Percentiles rank a stretch among this genome's conserved stretches.
Evolutionary conservation across 2,888 invertebrate genomes (phyloP).

Genomic region (Metallyticus violacea): DNA sequence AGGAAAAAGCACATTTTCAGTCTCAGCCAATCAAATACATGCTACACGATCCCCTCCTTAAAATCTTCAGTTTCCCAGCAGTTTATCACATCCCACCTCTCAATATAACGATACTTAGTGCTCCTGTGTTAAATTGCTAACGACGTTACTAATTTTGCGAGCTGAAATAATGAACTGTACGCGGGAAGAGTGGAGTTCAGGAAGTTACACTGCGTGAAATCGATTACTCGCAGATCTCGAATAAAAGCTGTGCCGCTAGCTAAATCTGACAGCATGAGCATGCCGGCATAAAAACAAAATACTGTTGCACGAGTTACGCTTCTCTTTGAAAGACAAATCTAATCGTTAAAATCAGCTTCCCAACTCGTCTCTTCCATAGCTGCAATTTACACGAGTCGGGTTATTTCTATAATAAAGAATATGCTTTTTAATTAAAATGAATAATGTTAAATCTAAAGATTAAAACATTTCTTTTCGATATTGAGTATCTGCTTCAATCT

Average conservation of each 20-base stretch:
- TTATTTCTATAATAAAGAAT: neutral
- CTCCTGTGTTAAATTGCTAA: neutral
- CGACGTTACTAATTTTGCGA: neutral
- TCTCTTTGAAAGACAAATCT: neutral
- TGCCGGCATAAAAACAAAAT: neutral
- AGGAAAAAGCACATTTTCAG: too few relatives aligned
- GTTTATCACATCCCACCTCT: neutral
- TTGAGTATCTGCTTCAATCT: too few relatives aligned
- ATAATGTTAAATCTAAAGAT: neutral
- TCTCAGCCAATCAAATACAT: too few relatives aligned
- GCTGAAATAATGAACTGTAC: neutral
- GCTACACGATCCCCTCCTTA: too few relatives aligned
- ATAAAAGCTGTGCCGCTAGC: neutral
- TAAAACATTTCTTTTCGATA: too few relatives aligned
- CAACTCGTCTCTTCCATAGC: neutral
- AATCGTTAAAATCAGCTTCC: neutral
- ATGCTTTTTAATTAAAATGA: neutral
- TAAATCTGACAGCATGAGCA: neutral
- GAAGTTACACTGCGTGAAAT: neutral
- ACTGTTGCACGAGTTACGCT: neutral
- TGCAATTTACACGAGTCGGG: too few relatives aligned
- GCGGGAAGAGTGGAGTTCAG: neutral
- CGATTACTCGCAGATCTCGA: neutral
- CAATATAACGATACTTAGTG: neutral
- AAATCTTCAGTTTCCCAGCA: too few relatives aligned